Conservation (phyloP, 2,113 vertebrate genomes). For the Cranoglanis bouderius region DNA sequence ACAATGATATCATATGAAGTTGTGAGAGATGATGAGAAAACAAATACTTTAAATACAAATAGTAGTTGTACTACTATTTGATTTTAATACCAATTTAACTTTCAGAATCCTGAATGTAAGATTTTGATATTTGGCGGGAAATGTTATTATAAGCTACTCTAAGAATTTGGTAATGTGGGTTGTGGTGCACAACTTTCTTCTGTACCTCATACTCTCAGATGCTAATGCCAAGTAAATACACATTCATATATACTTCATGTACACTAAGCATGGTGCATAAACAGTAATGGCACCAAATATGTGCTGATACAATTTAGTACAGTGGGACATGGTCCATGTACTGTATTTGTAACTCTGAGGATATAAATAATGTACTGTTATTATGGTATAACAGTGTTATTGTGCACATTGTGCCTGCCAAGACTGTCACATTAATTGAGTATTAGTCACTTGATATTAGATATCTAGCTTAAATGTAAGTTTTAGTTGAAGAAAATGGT, state of each 20-base stretch:
- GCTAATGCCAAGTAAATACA: background rate
- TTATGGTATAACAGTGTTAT: background rate
- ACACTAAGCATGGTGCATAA: background rate
- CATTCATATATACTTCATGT: background rate
- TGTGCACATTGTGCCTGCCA: background rate
- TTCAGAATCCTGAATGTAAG: background rate
- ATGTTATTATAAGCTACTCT: background rate
- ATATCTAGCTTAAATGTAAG: background rate
- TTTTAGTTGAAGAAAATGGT: background rate
- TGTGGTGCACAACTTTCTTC: background rate
- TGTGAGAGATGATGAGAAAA: background rate
- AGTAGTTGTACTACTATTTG: background rate
- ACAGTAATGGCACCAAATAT: background rate
- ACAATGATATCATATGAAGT: background rate
- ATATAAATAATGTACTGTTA: background rate
- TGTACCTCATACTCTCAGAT: background rate
- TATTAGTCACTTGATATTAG: background rate
- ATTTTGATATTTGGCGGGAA: background rate
- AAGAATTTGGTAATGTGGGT: background rate
- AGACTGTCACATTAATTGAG: background rate
- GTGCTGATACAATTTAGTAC: background rate
- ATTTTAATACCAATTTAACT: background rate
- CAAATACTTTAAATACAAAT: background rate
- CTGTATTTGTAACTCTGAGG: background rate
- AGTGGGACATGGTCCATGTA: background rate